phyloP scores from a whole-genome alignment of 1,140 invertebrate species.

The Carcinoscorpius rotundicauda region DNA sequence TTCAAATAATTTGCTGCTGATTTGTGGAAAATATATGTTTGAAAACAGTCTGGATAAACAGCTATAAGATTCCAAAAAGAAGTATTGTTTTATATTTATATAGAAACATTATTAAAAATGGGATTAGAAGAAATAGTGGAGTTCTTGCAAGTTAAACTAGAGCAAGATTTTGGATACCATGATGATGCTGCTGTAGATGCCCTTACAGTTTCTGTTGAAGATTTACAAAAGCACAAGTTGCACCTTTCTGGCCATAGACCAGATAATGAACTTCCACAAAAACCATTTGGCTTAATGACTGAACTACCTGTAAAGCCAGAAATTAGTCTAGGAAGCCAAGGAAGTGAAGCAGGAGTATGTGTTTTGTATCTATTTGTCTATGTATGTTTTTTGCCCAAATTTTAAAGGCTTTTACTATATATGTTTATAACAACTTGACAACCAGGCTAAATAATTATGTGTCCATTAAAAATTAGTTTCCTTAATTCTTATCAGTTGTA shows the following conservation, averaged over 20 bases:
- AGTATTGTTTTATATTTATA: slow-evolving; percentile 3
- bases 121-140: slow-evolving; percentile 87
- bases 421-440: too few relatives aligned
- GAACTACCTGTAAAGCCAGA: too few relatives aligned
- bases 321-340: too few relatives aligned
- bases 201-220: slow-evolving; percentile 70
- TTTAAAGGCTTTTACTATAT: too few relatives aligned
- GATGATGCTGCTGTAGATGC: slow-evolving; percentile 80
- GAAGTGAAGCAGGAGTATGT: too few relatives aligned
- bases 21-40: too few relatives aligned
- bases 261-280: slow-evolving; percentile 64
- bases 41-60: too few relatives aligned
- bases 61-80: background rate
- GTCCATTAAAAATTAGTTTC: too few relatives aligned
- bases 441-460: too few relatives aligned
- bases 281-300: slow-evolving; percentile 63
- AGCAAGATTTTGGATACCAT: slow-evolving; percentile 85
- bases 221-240: slow-evolving; percentile 52
- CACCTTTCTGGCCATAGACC: slow-evolving; percentile 60
- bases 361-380: too few relatives aligned
- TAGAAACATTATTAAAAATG: slow-evolving; percentile 63
- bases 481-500: background rate
- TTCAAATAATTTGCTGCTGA: too few relatives aligned
- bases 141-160: slow-evolving; percentile 65
- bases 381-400: too few relatives aligned